phyloP scores from a whole-genome alignment of 2,113 vertebrate genomes.

The Microtus pennsylvanicus region DNA sequence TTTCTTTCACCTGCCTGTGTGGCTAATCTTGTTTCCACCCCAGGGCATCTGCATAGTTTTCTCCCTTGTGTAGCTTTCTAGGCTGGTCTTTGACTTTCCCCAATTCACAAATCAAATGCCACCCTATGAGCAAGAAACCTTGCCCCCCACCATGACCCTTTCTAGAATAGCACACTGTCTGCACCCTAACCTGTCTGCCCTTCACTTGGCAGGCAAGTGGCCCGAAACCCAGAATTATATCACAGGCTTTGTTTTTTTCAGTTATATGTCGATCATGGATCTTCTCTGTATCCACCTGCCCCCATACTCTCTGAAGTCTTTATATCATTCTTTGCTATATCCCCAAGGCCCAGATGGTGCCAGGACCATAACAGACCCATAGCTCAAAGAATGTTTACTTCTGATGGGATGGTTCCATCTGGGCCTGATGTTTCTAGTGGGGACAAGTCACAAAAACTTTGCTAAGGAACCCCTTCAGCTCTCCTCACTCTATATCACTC shows the following conservation, averaged over 20 bases:
- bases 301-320: neutral
- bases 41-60: neutral
- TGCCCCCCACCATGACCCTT: no score
- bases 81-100: neutral
- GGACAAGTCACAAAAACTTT: neutral
- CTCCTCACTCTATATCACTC: neutral
- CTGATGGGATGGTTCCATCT: neutral
- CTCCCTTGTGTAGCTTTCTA: neutral
- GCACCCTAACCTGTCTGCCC: neutral
- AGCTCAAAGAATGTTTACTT: neutral
- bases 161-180: neutral
- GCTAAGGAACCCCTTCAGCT: neutral
- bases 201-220: neutral
- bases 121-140: neutral
- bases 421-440: neutral
- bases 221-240: neutral
- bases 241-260: neutral
- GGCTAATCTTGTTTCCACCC: neutral
- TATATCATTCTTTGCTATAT: neutral
- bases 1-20: neutral
- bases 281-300: neutral
- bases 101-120: neutral
- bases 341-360: neutral
- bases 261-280: neutral
- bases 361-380: neutral